phyloP scores from a whole-genome alignment of 2,797 vertebrate genomes.

The Muscicapa comitata region DNA sequence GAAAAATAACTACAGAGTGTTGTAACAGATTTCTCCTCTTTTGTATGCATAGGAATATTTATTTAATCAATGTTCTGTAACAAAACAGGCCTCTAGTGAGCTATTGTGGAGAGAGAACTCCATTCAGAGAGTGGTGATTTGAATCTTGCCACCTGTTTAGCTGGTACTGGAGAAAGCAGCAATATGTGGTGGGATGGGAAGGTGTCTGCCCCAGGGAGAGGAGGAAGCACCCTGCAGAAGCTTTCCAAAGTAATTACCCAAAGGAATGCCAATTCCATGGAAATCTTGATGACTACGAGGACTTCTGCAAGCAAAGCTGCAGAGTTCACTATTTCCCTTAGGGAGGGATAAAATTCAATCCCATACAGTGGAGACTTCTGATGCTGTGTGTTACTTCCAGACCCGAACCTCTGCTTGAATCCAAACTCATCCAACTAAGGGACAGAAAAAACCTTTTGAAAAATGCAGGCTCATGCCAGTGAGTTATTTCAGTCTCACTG shows the following conservation, averaged over 20 bases:
- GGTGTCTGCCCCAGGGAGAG: not conserved
- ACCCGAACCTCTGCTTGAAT: not conserved
- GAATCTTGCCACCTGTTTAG: constrained; percentile 65
- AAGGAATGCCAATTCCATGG: not conserved
- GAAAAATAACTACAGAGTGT: constrained; percentile 61
- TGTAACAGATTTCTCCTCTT: constrained; percentile 64
- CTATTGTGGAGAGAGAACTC: constrained; percentile 56
- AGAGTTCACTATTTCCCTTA: not conserved
- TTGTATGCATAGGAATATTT: constrained; percentile 71
- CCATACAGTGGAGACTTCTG: not conserved
- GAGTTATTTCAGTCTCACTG: not conserved
- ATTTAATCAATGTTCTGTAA: constrained; percentile 73
- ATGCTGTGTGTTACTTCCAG: not conserved
- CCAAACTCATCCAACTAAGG: not conserved
- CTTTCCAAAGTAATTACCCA: not conserved
- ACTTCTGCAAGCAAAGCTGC: not conserved
- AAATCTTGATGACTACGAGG: not conserved
- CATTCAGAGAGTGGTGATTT: constrained; percentile 49
- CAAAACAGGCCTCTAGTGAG: constrained; percentile 72
- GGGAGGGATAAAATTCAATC: not conserved
- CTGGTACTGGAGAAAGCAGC: not conserved
- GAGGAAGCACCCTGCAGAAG: not conserved
- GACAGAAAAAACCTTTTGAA: not conserved
- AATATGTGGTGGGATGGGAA: not conserved
- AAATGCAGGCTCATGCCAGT: not conserved